phyloP scores from a whole-genome alignment of 2,797 vertebrate genomes.

The Hemibagrus guttatus region DNA sequence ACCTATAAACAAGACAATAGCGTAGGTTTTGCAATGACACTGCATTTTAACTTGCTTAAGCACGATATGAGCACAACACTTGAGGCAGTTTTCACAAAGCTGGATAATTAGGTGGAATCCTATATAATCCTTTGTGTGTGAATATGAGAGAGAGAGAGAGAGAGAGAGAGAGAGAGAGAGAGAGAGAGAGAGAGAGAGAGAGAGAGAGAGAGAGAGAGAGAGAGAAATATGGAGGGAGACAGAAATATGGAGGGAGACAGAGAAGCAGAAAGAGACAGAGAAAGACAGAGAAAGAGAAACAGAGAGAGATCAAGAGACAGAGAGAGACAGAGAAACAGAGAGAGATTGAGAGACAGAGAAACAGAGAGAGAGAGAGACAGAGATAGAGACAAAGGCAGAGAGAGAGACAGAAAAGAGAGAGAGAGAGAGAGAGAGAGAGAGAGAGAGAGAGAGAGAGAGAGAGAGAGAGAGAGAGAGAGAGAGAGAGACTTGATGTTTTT shows the following conservation, averaged over 20 bases:
- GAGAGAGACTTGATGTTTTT: slow-evolving; percentile 58
- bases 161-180: too few relatives aligned
- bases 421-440: not conserved
- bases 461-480: too few relatives aligned
- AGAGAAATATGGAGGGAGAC: too few relatives aligned
- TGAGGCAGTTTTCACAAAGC: not conserved
- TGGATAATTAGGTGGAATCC: not conserved
- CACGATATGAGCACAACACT: not conserved
- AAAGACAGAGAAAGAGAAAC: too few relatives aligned
- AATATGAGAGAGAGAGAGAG: too few relatives aligned
- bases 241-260: too few relatives aligned
- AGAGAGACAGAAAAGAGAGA: slow-evolving; percentile 2
- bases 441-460: not conserved
- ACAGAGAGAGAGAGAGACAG: not conserved
- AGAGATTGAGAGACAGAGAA: too few relatives aligned
- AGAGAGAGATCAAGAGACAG: too few relatives aligned
- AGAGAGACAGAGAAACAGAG: too few relatives aligned
- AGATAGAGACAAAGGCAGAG: not conserved
- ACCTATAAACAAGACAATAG: not conserved
- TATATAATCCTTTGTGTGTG: not conserved
- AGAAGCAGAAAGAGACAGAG: not conserved
- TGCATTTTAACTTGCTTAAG: not conserved
- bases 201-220: too few relatives aligned
- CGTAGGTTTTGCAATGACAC: not conserved
- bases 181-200: not conserved